These are phyloP conservation scores for Diceros bicornis DNA, from an alignment of 2,797 vertebrate genomes.

Conservation along the genomic window DNA sequence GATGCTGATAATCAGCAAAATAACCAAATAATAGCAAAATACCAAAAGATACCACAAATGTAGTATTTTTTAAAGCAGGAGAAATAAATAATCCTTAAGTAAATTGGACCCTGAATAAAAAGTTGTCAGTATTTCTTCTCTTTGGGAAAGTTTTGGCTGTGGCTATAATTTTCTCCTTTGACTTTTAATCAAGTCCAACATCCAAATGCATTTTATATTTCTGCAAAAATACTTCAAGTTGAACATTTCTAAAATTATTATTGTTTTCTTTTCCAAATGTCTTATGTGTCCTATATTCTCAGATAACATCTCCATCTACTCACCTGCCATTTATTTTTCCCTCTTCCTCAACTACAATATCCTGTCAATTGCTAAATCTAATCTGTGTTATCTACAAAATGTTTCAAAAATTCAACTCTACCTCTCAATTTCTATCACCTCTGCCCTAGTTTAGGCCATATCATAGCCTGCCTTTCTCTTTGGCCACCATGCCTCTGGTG, in stretches of 20 bases:
- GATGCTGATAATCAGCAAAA: not conserved
- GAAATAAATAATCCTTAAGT: conserved; percentile 41
- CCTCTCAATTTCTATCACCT: not conserved
- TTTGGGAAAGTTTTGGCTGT: conserved; percentile 18
- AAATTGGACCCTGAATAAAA: not conserved
- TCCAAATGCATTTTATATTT: conserved; percentile 30
- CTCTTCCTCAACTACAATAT: not conserved
- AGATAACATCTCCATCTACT: not conserved
- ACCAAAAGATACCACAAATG: not conserved
- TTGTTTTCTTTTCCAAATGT: conserved; percentile 35
- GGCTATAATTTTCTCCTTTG: not conserved
- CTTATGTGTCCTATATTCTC: not conserved
- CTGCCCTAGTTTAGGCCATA: not conserved
- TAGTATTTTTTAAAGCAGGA: conserved; percentile 17
- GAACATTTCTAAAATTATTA: not conserved
- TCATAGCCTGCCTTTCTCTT: not conserved
- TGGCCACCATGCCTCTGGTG: not conserved
- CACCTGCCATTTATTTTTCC: conserved; percentile 23
- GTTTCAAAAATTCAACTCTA: not conserved
- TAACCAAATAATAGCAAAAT: conserved; percentile 9
- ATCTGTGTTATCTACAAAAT: conserved; percentile 24
- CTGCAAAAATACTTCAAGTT: conserved; percentile 16
- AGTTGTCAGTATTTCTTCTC: conserved; percentile 14
- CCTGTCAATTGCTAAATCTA: conserved; percentile 7
- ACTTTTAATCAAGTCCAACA: conserved; percentile 46